phyloP scores from a whole-genome alignment of 2,113 vertebrate species.

The Stegostoma tigrinum region DNA sequence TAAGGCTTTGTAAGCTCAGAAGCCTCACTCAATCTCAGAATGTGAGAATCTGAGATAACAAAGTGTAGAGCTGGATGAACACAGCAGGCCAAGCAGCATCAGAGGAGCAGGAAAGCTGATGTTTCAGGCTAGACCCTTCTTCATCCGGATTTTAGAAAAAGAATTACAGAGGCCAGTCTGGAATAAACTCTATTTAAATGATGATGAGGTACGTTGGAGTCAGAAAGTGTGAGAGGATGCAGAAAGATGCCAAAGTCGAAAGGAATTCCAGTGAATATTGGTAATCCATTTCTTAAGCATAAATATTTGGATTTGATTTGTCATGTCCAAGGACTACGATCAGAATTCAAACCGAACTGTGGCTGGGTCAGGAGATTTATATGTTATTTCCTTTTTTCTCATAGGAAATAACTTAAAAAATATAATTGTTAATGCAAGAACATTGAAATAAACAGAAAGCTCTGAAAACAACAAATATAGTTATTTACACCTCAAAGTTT shows the following conservation, averaged over 20 bases:
- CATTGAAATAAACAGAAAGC: not conserved
- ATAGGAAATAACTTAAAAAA: not conserved
- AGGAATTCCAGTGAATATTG: not conserved
- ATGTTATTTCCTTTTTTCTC: not conserved
- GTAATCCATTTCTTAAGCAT: not conserved
- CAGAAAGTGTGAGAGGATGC: not conserved
- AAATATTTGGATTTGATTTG: not conserved
- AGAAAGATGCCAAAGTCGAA: not conserved
- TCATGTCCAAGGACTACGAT: not conserved
- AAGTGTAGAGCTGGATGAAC: too few species aligned
- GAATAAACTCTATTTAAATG: not conserved
- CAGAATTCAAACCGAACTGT: not conserved
- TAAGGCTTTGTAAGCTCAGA: not conserved
- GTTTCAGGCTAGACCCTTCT: too few species aligned
- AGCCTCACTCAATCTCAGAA: not conserved
- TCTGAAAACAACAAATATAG: not conserved
- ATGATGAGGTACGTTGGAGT: not conserved
- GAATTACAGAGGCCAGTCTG: not conserved
- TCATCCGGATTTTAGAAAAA: not conserved
- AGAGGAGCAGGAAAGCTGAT: too few species aligned
- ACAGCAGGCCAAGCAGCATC: too few species aligned
- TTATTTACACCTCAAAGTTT: not conserved
- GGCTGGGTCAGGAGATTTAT: not conserved
- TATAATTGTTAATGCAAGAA: not conserved
- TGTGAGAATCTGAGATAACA: too few species aligned